Base-by-base conservation (phyloP, 2,888 invertebrate genomes). In the Oxytorus armatus region DNA sequence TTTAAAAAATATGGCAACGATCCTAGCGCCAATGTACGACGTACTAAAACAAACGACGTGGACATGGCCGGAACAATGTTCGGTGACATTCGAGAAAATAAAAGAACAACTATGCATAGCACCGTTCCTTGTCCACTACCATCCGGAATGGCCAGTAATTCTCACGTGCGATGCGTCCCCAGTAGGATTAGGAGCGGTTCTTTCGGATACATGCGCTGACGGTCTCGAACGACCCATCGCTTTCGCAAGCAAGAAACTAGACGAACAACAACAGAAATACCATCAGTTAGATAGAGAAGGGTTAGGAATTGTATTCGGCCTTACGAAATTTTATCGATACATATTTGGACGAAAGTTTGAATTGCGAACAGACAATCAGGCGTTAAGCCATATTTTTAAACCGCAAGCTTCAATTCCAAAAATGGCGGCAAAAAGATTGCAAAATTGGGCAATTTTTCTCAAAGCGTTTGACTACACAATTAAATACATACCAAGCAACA, bases 161-260 rank as follows among this genome's bases (percentile, higher is more conserved):
- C 55, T 84, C 8, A 78, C 81, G 0, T 74, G 70, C 0, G 84
- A 83, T 18, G 83, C 83, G 0, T 61, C 74, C 3, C 74, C 55
- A n/a, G 39, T 29, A 16, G 63, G 77, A 0, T 21, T 73, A 7
- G 80, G 80, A 16, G 77, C 92, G 1, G 90, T 91, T 3, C 66
- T 92, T n/a, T 86, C 86, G 1, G 90, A 92, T 73, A 78, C 82
- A 18, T 86, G 82, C 55, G 74, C 77, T 21, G 88, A 92, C 82
- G 89, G 89, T 14, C 76, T 82, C n/a, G 91, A 92, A 76, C 79
- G 87, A 53, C 92, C 59, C 0, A 59, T 59, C 8, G 23, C 47
- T 18, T 70, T 49, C 14, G 55, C 70, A 23, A 59, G 59, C 0
- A 59, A 59, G n/a, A 59, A 49, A 16, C 11, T 70, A n/a, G 36